These are phyloP conservation scores for Rhopalosiphum maidis DNA, from an alignment of 1,140 invertebrate species.

Conservation along the genomic window DNA sequence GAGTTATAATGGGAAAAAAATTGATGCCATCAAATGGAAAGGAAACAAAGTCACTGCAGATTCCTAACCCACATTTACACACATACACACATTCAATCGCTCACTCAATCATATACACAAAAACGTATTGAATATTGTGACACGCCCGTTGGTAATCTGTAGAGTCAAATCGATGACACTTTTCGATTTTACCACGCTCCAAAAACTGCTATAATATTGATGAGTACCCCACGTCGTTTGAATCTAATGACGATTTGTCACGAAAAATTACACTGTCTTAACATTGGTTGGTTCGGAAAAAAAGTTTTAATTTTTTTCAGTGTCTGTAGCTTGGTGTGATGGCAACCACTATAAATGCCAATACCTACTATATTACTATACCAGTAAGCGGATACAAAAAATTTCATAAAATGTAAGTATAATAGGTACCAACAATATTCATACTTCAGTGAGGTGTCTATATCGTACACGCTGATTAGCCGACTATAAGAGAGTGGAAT, in stretches of 20 bases:
- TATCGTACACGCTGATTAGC: background rate
- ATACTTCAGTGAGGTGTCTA: no score
- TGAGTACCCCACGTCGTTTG: background rate
- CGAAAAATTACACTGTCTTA: background rate
- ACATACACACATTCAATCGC: background rate
- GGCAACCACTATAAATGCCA: background rate
- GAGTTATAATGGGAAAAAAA: background rate
- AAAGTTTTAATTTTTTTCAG: background rate
- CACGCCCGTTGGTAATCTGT: background rate
- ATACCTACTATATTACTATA: background rate
- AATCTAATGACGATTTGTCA: background rate
- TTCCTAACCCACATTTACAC: background rate
- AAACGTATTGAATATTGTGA: background rate
- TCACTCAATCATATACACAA: background rate
- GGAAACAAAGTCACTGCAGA: background rate
- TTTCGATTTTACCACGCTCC: slow-evolving; percentile 12
- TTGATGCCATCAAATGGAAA: background rate
- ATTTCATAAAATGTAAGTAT: no score
- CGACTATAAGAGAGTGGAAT: background rate
- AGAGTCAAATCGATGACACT: background rate
- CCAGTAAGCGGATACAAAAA: no score
- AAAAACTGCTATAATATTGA: background rate
- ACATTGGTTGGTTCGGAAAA: background rate
- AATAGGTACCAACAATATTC: no score
- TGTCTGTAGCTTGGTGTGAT: no score